phyloP scores from a whole-genome alignment of 1,140 invertebrate genomes.

The Dendrolimus punctatus region DNA sequence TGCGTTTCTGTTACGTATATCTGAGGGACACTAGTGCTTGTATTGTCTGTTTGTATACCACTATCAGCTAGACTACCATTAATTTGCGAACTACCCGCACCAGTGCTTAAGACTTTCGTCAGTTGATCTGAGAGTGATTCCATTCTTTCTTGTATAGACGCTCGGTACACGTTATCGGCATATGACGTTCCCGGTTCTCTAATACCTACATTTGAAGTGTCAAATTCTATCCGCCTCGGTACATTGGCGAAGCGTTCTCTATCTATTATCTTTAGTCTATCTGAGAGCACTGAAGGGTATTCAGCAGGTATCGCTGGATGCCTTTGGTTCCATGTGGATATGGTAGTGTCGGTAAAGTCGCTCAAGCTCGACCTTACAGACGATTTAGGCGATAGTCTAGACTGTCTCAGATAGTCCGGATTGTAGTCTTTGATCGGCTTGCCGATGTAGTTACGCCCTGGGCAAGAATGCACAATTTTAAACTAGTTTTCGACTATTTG shows the following conservation, averaged over 20 bases:
- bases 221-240: slow-evolving; percentile 52
- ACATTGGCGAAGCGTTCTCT: slow-evolving; percentile 40
- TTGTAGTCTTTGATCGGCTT: slow-evolving; percentile 63
- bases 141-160: slow-evolving; percentile 44
- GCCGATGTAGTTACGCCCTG: slow-evolving; percentile 55
- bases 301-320: slow-evolving; percentile 30
- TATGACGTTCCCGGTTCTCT: slow-evolving; percentile 49
- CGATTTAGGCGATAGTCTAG: slow-evolving; percentile 53
- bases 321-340: slow-evolving; percentile 61
- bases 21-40: slow-evolving; percentile 55
- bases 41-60: slow-evolving; percentile 62
- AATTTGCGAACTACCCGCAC: slow-evolving; percentile 57
- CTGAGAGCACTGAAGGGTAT: slow-evolving; percentile 58
- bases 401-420: slow-evolving; percentile 48
- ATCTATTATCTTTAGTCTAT: slow-evolving; percentile 46
- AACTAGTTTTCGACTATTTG: slow-evolving; percentile 18
- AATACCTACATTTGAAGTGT: slow-evolving; percentile 36
- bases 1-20: slow-evolving; percentile 47
- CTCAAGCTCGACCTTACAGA: slow-evolving; percentile 61
- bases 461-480: slow-evolving; percentile 36
- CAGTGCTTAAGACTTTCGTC: slow-evolving; percentile 54
- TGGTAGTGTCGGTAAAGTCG: slow-evolving; percentile 63
- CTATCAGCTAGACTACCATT: slow-evolving; percentile 61
- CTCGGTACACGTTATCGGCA: slow-evolving; percentile 42
- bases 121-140: slow-evolving; percentile 52